A percentile compares a stretch with the other conserved stretches of the same genome.
phyloP scores from a whole-genome alignment of 2,797 vertebrate genomes.

The Propithecus perrieri region DNA sequence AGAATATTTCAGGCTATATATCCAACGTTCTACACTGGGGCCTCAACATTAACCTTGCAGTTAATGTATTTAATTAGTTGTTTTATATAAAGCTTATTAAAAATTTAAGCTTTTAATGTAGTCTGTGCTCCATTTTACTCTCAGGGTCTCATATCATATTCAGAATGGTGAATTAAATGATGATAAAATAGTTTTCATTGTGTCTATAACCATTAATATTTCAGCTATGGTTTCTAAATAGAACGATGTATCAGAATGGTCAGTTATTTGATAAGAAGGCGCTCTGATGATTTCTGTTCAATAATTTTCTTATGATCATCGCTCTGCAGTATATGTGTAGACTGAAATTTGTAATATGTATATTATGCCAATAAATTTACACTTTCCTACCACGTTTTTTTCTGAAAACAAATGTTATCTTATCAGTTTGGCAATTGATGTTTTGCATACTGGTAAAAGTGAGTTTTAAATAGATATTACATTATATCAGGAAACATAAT shows the following conservation, averaged over 20 bases:
- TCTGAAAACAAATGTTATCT: background rate
- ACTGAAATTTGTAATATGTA: background rate
- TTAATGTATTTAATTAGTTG: conserved; percentile 54
- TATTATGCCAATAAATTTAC: background rate
- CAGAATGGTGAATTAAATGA: conserved; percentile 14
- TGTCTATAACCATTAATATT: background rate
- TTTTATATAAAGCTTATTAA: conserved; percentile 51
- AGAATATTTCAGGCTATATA: conserved; percentile 21
- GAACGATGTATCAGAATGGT: background rate
- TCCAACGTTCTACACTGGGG: background rate
- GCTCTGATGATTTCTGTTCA: background rate
- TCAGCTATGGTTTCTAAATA: background rate
- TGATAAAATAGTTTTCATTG: background rate
- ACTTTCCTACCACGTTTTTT: background rate
- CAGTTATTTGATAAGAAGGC: conserved; percentile 18
- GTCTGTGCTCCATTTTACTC: conserved; percentile 23
- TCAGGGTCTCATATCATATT: background rate
- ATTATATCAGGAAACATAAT: conserved; percentile 21
- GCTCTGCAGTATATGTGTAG: background rate
- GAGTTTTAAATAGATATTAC: background rate
- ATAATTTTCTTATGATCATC: background rate
- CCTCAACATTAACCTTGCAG: background rate
- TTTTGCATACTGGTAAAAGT: background rate
- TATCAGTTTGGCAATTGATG: background rate
- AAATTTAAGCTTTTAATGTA: conserved; percentile 55